A percentile compares a stretch with the other conserved stretches of the same genome.
These are phyloP conservation scores for Stomatorhinus walkeri DNA, from an alignment of 2,797 vertebrate genomes.

Conservation along the genomic window DNA sequence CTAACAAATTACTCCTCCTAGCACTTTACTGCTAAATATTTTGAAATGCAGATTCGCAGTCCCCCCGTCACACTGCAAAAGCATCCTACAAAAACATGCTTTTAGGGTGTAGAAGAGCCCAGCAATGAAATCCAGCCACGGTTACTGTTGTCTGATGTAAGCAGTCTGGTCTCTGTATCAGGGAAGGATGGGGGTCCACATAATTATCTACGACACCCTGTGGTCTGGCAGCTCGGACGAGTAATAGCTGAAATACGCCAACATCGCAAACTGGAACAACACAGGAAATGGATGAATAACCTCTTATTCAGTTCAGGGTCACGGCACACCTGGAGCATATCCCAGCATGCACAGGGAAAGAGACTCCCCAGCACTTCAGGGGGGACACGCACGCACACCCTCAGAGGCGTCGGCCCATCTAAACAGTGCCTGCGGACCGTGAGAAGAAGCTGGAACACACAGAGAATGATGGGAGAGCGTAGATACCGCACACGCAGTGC, in stretches of 20 bases:
- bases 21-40: neutral
- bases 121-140: neutral
- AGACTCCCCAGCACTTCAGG: neutral
- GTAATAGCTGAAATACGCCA: neutral
- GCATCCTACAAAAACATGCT: neutral
- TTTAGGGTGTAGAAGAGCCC: neutral
- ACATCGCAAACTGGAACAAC: neutral
- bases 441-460: neutral
- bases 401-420: neutral
- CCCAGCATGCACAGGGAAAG: neutral
- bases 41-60: neutral
- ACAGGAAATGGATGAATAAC: neutral
- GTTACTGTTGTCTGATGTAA: neutral
- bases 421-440: neutral
- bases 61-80: neutral
- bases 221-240: neutral
- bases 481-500: neutral
- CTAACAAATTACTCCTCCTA: neutral
- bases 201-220: neutral
- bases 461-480: neutral
- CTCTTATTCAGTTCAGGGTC: neutral
- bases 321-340: neutral
- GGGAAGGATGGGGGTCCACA: neutral
- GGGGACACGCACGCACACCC: neutral
- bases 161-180: neutral